phyloP scores from a whole-genome alignment of 2,113 vertebrate species.

The Sula dactylatra region DNA sequence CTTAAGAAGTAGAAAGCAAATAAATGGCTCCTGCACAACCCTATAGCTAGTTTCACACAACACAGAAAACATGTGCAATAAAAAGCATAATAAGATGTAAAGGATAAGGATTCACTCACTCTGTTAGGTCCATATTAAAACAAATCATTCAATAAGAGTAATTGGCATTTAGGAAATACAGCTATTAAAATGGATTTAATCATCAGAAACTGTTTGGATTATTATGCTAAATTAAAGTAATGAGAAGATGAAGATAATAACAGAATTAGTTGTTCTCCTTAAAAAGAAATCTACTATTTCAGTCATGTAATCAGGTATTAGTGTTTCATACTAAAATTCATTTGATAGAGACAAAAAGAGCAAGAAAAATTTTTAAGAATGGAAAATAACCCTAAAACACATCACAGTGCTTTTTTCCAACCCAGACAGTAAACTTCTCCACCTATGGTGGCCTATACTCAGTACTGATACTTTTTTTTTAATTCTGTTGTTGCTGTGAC shows the following conservation, averaged over 20 bases:
- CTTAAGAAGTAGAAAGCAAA: neutral
- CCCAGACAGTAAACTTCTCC: neutral
- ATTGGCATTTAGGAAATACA: conserved; percentile 4
- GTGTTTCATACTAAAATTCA: neutral
- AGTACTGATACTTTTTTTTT: neutral
- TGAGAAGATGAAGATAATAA: neutral
- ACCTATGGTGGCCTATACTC: neutral
- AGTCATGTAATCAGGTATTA: neutral
- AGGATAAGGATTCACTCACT: neutral
- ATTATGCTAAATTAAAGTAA: conserved; percentile 31
- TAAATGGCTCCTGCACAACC: neutral
- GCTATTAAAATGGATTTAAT: conserved; percentile 2
- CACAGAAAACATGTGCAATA: neutral
- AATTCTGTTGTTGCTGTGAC: neutral
- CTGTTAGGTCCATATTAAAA: neutral
- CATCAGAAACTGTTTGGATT: neutral
- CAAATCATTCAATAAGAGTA: neutral
- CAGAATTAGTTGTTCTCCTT: neutral
- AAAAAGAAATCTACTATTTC: neutral
- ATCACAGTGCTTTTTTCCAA: neutral
- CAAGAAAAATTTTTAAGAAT: neutral
- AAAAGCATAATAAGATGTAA: neutral
- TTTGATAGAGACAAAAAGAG: neutral
- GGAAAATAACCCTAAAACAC: neutral
- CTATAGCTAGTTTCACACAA: neutral